Percentiles rank a stretch among this genome's conserved stretches.
Conservation (phyloP, 2,797 vertebrate species). For the Diplodus puntazzo region DNA sequence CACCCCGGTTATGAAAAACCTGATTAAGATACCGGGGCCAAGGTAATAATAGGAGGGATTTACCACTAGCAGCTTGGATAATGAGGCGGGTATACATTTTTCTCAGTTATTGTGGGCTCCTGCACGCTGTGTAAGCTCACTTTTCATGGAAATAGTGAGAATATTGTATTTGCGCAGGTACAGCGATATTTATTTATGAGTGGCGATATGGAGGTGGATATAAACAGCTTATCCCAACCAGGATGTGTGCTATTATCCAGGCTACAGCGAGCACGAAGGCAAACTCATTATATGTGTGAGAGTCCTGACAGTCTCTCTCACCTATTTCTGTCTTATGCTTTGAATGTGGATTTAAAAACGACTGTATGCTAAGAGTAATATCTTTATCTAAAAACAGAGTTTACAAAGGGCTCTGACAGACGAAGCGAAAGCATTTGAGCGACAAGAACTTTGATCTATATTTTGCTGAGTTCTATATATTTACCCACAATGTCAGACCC, state of each 20-base stretch:
- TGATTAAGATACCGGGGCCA: slow-evolving; percentile 66
- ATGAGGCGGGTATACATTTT: slow-evolving; percentile 63
- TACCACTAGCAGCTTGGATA: slow-evolving; percentile 64
- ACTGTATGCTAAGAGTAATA: no score
- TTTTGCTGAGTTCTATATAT: no score
- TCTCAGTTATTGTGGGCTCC: slow-evolving; percentile 61
- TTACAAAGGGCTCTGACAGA: no score
- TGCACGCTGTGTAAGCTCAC: slow-evolving; percentile 59
- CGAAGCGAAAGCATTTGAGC: no score
- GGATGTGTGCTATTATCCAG: slow-evolving; percentile 52
- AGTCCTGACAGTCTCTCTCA: slow-evolving; percentile 18
- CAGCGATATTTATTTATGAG: slow-evolving; percentile 62
- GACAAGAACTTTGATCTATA: no score
- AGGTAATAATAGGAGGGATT: slow-evolving; percentile 71
- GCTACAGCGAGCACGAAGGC: slow-evolving; percentile 36
- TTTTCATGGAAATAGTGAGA: slow-evolving; percentile 63
- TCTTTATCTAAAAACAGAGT: no score
- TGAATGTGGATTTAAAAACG: slow-evolving; percentile 9
- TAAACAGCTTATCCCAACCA: slow-evolving; percentile 66
- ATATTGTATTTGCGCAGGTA: slow-evolving; percentile 62
- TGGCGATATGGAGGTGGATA: slow-evolving; percentile 51
- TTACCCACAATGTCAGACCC: no score
- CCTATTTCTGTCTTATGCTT: slow-evolving; percentile 8
- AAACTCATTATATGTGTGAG: slow-evolving; percentile 41
- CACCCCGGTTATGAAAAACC: slow-evolving; percentile 65